phyloP scores from a whole-genome alignment of 2,797 vertebrate species.

The Hydrophis major region DNA sequence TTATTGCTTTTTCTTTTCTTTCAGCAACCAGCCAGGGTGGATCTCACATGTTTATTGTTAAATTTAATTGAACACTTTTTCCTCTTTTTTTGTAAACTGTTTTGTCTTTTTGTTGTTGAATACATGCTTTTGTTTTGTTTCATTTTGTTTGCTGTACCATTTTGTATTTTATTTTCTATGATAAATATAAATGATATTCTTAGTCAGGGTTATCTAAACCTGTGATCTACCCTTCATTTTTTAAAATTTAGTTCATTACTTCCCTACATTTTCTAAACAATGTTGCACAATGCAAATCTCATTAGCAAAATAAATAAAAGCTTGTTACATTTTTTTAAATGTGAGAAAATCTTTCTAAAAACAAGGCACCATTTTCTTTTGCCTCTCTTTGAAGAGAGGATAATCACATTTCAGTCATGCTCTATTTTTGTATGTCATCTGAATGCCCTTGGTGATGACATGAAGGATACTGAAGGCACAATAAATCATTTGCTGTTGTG shows the following conservation, averaged over 20 bases:
- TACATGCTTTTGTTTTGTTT: no score
- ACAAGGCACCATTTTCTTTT: not conserved
- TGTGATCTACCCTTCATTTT: not conserved
- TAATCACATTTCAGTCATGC: not conserved
- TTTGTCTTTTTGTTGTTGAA: no score
- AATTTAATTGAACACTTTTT: no score
- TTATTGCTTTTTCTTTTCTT: no score
- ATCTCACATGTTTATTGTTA: no score
- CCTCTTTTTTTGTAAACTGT: no score
- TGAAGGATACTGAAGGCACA: not conserved
- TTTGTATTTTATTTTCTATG: no score
- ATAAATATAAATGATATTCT: not conserved
- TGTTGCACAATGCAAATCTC: not conserved
- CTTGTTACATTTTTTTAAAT: not conserved
- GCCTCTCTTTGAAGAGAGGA: not conserved
- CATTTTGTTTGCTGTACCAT: no score
- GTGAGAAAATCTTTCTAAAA: conserved; percentile 13
- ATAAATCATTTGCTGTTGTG: not conserved
- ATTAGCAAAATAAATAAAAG: not conserved
- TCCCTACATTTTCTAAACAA: not conserved
- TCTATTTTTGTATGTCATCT: conserved; percentile 24
- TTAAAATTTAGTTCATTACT: not conserved
- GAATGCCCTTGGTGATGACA: conserved; percentile 6
- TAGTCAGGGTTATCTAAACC: not conserved
- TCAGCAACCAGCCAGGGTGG: no score